Conservation (phyloP, 2,113 vertebrate species). For the Phyllostomus hastatus region DNA sequence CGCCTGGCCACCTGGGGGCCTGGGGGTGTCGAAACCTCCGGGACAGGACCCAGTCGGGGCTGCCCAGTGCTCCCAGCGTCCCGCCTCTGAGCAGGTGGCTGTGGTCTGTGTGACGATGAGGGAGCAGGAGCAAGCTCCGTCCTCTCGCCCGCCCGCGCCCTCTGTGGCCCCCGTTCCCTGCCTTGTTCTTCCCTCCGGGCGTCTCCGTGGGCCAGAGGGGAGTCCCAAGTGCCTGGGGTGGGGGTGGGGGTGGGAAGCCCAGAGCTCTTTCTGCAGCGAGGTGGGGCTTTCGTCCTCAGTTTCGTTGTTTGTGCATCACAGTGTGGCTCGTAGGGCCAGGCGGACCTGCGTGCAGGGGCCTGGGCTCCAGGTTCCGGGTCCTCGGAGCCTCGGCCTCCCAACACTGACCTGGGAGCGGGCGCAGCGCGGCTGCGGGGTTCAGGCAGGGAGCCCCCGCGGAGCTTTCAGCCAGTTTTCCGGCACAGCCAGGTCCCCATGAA, state of each 20-base stretch:
- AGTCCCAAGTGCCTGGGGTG: neutral
- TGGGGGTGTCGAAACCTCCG: neutral
- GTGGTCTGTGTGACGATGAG: neutral
- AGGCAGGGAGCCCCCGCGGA: fast-evolving
- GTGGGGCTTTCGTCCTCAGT: neutral
- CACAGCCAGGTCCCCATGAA: no score
- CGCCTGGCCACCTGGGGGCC: neutral
- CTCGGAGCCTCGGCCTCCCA: neutral
- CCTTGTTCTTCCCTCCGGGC: neutral
- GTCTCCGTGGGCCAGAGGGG: neutral
- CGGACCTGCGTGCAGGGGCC: neutral
- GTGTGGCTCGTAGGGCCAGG: neutral
- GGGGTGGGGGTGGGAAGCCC: neutral
- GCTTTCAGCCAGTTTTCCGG: neutral
- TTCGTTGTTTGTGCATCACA: neutral
- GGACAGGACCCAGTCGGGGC: neutral
- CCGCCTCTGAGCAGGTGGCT: neutral
- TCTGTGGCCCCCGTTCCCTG: neutral
- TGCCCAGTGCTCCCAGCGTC: neutral
- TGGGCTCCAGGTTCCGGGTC: neutral
- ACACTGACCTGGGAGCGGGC: fast-evolving
- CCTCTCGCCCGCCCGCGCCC: neutral
- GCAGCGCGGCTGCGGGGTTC: no score
- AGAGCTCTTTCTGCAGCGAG: neutral
- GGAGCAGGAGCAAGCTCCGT: neutral